Base-by-base conservation (phyloP, 2,797 vertebrate genomes). In the Pteropus rufus region DNA sequence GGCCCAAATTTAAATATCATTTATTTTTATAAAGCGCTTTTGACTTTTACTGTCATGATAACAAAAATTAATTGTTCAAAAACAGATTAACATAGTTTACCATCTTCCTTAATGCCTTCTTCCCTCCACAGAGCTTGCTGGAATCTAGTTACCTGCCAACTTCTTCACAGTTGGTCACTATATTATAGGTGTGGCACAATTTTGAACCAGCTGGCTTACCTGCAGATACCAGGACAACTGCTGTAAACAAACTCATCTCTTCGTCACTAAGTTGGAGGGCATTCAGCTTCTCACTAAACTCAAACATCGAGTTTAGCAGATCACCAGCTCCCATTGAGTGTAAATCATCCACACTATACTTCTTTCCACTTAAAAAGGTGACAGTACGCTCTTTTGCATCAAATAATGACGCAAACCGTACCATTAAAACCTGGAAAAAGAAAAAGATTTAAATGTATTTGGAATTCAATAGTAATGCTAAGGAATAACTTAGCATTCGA, bases 171-270 rank as follows among this genome's bases (percentile, higher is more conserved):
- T 0, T 65, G 1, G 67, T 67, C 93, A 39, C 7, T 26, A 60
- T 19, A 73, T 3, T 91, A 58, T 64, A 41, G 31, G 39, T 39
- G 56, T 75, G 39, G n/a, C 77, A 89, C 65, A 82, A 26, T 46
- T 64, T 2, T n/a, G 54, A 87, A 73, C 23, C 44, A 16, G 39
- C 65, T 73, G 97, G 90, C 99, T 99, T 99, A 99, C 99, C 99
- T 95, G 99, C 99, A 96, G 99, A 99, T 49, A 99, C 99, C 29
- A 99, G 99, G 97, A 99, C 99, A 97, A 99, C 99, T 0, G 99
- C 99, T 15, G 99, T 99, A 98, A 99, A 99, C 96, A 99, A 99
- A 97, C 99, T 99, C 99, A 99, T 99, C 95, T 99, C 99, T 54
- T 99, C 99, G 0, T 99, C 98, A 65, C 99, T 99, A 64, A 99